Conservation (phyloP, 1,140 invertebrate genomes). For the Neoseiulus cucumeris region DNA sequence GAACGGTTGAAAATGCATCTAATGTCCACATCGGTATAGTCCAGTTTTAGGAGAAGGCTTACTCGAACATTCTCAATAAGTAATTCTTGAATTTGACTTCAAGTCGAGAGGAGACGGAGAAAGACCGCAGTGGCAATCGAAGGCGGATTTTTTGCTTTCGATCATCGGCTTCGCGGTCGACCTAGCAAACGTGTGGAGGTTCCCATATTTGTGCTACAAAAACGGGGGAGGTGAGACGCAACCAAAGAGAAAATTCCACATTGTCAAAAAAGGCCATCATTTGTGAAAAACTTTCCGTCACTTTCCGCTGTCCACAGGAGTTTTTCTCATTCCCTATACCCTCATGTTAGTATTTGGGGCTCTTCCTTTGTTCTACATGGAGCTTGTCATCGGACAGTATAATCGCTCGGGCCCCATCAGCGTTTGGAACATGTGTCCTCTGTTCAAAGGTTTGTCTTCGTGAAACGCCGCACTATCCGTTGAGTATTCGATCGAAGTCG, state of each 20-base stretch:
- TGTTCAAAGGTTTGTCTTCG: conserved; percentile 29
- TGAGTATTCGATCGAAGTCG: neutral
- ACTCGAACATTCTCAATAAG: conserved; percentile 8
- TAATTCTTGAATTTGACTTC: neutral
- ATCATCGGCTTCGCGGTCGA: conserved; percentile 72
- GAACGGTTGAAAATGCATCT: neutral
- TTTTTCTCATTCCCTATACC: conserved; percentile 37
- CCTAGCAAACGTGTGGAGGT: conserved; percentile 57
- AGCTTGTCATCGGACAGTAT: conserved; percentile 35
- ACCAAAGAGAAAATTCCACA: neutral
- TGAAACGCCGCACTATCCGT: conserved; percentile 9
- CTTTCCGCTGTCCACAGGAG: conserved; percentile 29
- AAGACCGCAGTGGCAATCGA: conserved; percentile 38
- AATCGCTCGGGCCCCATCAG: conserved; percentile 29
- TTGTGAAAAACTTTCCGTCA: conserved; percentile 12
- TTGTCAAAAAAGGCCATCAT: neutral
- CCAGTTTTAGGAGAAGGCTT: conserved; percentile 12
- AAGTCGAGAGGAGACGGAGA: conserved; percentile 4
- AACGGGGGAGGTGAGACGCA: conserved; percentile 43
- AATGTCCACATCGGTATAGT: conserved; percentile 12
- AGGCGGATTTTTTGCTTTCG: conserved; percentile 66
- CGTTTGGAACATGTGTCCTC: conserved; percentile 30
- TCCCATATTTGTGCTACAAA: conserved; percentile 58
- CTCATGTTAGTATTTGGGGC: conserved; percentile 36
- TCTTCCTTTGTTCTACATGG: conserved; percentile 39